Evolutionary conservation across 2,888 invertebrate genomes (phyloP), one percentile per base, ranked within the genome.

Genomic region (Lydus trimaculatus): DNA sequence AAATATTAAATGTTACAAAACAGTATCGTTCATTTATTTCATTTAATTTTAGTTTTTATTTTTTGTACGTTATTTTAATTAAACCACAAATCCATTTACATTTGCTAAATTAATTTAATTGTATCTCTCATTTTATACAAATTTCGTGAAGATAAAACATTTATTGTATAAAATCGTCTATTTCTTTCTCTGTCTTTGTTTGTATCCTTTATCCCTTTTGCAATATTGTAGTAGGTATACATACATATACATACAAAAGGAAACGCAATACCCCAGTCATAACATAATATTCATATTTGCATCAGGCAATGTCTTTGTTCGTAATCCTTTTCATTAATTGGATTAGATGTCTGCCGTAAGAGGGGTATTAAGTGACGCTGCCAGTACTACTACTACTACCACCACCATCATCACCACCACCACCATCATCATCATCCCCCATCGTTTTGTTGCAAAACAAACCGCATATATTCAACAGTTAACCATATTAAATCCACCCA

Each of bases 291-390:
- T 60, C 60, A 60, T 60, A 60, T 60, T 60, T 60, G 60, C 60
- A 69, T 61, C 65, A 43, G 63, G 66, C 66, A 61, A 63, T 52
- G 64, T 70, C 70, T 70, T 70, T 70, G 70, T 70, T 66, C 62
- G 58, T 70, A 70, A 70, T 70, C 70, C 70, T 67, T 70, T 70
- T 70, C 67, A 67, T 70, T 70, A 70, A 70, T 70, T 70, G 70
- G 70, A 70, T 70, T 70, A 70, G 61, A 63, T 48, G 66, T 63
- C 59, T 48, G 43, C 64, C 52, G 64, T 64, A 67, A 69, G 61
- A 60, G 60, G 36, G 36, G 36, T 43, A 43, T 43, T 36, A 36
- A 43, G n/a, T 43, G 17, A n/a, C 43, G 17, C 43, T 13, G 11
- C 43, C 17, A 17, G 17, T 11, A 36, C 36, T 13, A 43, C 43